phyloP scores from a whole-genome alignment of 2,888 invertebrate species.

The Teleogryllus oceanicus region DNA sequence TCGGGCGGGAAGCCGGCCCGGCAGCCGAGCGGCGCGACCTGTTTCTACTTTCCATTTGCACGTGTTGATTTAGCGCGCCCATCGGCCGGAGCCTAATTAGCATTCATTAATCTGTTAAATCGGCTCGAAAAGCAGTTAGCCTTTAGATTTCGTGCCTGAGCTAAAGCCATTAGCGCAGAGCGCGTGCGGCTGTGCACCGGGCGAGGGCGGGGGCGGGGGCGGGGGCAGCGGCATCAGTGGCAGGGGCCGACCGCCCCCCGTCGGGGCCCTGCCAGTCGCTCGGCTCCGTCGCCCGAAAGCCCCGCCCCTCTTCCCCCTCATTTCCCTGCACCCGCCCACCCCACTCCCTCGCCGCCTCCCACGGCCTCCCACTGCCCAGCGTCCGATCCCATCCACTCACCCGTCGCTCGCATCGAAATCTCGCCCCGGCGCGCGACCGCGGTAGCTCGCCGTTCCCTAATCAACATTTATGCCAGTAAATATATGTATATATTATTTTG shows the following conservation, averaged over 20 bases:
- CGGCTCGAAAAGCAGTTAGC: slow-evolving; percentile 18
- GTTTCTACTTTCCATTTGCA: slow-evolving; percentile 18
- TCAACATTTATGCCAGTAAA: slow-evolving; percentile 1
- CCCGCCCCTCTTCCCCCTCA: neutral
- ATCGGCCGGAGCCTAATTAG: slow-evolving; percentile 6
- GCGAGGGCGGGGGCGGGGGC: neutral
- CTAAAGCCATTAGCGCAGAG: slow-evolving; percentile 10
- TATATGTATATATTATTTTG: slow-evolving; percentile 18
- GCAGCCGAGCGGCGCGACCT: neutral
- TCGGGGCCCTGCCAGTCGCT: neutral
- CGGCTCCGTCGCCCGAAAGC: neutral
- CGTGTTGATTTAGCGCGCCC: slow-evolving; percentile 18
- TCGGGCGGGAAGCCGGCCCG: no score
- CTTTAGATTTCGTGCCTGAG: slow-evolving; percentile 18
- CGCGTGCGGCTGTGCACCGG: neutral
- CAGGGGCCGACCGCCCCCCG: neutral
- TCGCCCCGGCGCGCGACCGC: neutral
- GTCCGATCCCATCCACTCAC: neutral
- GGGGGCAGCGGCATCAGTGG: no score
- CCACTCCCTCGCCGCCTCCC: neutral
- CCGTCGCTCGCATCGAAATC: neutral
- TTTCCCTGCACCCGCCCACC: neutral
- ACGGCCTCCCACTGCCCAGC: neutral
- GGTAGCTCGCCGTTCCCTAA: neutral
- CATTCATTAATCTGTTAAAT: slow-evolving; percentile 18